These are phyloP conservation scores for Pogonocherus hispidulus DNA, from an alignment of 2,888 invertebrate species.

Conservation along the genomic window DNA sequence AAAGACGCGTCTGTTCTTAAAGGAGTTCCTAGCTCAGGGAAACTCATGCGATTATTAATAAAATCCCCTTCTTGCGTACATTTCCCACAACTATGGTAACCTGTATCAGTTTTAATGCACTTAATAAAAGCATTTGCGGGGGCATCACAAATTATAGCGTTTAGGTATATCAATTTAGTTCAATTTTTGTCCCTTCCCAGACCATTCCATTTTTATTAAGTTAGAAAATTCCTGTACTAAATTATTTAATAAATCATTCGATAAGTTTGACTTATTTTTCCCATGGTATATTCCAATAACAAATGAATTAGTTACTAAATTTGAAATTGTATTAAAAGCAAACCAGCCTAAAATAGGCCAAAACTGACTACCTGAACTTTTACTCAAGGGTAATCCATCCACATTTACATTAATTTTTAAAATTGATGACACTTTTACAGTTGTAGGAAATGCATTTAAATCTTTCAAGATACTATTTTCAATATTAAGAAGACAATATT, in stretches of 20 bases:
- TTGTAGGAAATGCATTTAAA: too few relatives aligned
- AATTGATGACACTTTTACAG: too few relatives aligned
- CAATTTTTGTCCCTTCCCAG: too few relatives aligned
- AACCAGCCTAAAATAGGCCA: too few relatives aligned
- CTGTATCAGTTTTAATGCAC: conserved; percentile 45
- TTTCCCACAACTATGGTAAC: conserved; percentile 52
- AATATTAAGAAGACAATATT: background rate
- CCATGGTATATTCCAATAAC: background rate
- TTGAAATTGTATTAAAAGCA: too few relatives aligned
- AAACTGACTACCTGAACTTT: too few relatives aligned
- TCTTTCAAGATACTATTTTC: too few relatives aligned
- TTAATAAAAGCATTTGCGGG: conserved; percentile 51
- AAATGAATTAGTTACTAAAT: too few relatives aligned
- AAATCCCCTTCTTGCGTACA: conserved; percentile 50
- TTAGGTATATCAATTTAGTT: background rate
- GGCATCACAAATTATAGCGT: conserved; percentile 51
- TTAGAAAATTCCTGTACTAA: background rate
- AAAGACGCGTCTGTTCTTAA: conserved; percentile 52
- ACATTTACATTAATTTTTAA: too few relatives aligned
- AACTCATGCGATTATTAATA: conserved; percentile 29
- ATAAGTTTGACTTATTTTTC: background rate
- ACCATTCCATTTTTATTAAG: background rate
- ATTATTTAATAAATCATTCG: background rate
- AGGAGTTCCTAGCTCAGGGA: conserved; percentile 35
- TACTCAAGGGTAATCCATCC: too few relatives aligned